Evolutionary conservation across 2,113 vertebrate genomes (phyloP).

Genomic region (Clupea harengus): DNA sequence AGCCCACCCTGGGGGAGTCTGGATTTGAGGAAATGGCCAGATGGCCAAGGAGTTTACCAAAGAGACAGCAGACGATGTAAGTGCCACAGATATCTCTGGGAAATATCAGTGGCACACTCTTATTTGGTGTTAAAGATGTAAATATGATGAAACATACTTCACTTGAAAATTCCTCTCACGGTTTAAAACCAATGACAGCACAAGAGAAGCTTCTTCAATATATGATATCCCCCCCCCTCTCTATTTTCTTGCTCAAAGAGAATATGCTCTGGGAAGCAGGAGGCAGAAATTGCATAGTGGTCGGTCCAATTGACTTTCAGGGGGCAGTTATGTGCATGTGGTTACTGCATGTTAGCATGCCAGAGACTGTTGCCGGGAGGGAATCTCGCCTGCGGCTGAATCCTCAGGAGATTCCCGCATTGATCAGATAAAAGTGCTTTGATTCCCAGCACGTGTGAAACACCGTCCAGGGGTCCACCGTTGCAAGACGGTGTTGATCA

Average conservation of each 20-base stretch:
- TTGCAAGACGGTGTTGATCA: neutral
- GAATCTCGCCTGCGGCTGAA: neutral
- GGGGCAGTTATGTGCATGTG: neutral
- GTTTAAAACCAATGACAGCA: neutral
- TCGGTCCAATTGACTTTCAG: neutral
- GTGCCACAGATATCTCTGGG: neutral
- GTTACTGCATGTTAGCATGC: neutral
- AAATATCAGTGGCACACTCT: neutral
- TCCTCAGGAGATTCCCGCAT: neutral
- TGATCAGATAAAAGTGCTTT: slow-evolving; percentile 15
- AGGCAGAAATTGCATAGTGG: neutral
- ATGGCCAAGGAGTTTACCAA: neutral
- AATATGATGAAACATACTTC: neutral
- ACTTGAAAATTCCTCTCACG: neutral
- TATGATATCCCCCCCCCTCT: neutral
- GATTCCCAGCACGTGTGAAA: neutral
- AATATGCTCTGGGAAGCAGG: neutral
- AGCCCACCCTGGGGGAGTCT: slow-evolving; percentile 21
- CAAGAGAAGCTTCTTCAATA: neutral
- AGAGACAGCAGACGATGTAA: neutral
- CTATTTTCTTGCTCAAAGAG: neutral
- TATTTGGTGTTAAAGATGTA: neutral
- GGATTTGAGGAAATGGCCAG: neutral
- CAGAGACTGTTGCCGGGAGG: neutral
- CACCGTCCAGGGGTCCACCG: neutral